Base-by-base conservation (phyloP, 1,140 invertebrate genomes). In the Drosophila willistoni region DNA sequence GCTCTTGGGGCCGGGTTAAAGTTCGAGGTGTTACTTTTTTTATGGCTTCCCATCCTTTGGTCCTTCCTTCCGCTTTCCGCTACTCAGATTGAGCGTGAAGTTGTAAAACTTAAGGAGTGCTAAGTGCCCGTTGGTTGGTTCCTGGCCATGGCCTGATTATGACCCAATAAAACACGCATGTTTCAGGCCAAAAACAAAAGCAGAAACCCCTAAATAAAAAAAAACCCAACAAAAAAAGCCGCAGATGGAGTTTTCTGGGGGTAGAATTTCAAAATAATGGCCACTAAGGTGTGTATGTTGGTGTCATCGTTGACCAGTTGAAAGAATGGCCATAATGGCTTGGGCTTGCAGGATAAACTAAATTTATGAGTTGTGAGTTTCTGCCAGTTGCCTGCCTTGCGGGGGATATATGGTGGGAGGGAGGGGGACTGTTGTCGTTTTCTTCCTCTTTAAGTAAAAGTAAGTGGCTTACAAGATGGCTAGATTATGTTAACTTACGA, bases 51-150 rank as follows among this genome's bases (percentile, higher is more conserved):
- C 64, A 63, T 54, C 60, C 39, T 63, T 55, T 68, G 57, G 68
- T 56, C 29, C 36, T 39, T 39, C 36, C 36, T 39, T 39, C 36
- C 36, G 9, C 44, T 9, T 5, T 12, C 17, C 9, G 6, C 29
- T 4, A 63, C 64, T 51, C 77, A 80, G 71, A 87, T 90, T 87
- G 84, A 80, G 84, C 85, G 84, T 89, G 77, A 87, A 89, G 84
- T 89, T 89, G 85, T 87, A 73, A 87, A 89, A 89, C 81, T 89
- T 89, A 90, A 89, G 84, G 85, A 89, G 85, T 89, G 85, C 85
- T 84, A 89, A 89, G 84, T 90, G 84, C 77, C 44, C 17, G 19
- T 51, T 22, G 54, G 41, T 39, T 59, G 54, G 41, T 39, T 59
- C 47, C 41, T 47, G 55, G 14, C 44, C 70, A 60, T 36, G 14